Evolutionary conservation across 2,888 invertebrate genomes (phyloP).

Genomic region (Thereva unica): DNA sequence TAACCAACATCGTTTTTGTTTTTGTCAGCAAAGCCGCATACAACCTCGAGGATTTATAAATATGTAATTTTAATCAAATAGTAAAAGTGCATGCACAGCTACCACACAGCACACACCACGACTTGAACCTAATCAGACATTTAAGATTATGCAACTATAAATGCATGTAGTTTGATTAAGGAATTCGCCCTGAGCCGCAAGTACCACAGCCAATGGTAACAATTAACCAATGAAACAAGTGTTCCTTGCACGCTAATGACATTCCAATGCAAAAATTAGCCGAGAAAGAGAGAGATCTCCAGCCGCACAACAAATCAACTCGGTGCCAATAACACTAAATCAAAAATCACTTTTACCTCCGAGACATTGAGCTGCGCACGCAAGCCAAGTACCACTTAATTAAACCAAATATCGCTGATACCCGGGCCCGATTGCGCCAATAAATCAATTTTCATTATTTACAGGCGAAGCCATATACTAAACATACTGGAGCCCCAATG

Average conservation of each 20-base stretch:
- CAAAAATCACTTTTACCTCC: slow-evolving; percentile 46
- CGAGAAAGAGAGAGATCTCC: slow-evolving; percentile 39
- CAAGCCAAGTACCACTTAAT: slow-evolving; percentile 45
- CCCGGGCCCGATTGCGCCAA: slow-evolving; percentile 44
- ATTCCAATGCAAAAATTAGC: slow-evolving; percentile 38
- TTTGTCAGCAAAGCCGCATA: too few relatives aligned
- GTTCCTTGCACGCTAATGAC: slow-evolving; percentile 42
- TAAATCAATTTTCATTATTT: slow-evolving; percentile 45
- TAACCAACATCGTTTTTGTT: too few relatives aligned
- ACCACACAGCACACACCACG: too few relatives aligned
- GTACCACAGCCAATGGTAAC: slow-evolving; percentile 24
- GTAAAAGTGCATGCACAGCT: too few relatives aligned
- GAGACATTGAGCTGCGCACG: slow-evolving; percentile 45
- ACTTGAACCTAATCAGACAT: too few relatives aligned
- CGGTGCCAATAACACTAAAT: slow-evolving; percentile 46
- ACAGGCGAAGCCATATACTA: slow-evolving; percentile 29
- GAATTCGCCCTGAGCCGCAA: slow-evolving; percentile 8
- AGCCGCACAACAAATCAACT: slow-evolving; percentile 39
- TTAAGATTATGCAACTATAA: too few relatives aligned
- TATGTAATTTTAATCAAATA: too few relatives aligned
- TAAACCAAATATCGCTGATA: slow-evolving; percentile 46
- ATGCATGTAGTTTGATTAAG: not conserved
- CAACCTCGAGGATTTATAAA: too few relatives aligned
- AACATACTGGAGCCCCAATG: not conserved
- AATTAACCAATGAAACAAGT: slow-evolving; percentile 26